Percentiles rank a stretch among this genome's conserved stretches.
phyloP scores from a whole-genome alignment of 2,113 vertebrate genomes.

The Scalopus aquaticus region DNA sequence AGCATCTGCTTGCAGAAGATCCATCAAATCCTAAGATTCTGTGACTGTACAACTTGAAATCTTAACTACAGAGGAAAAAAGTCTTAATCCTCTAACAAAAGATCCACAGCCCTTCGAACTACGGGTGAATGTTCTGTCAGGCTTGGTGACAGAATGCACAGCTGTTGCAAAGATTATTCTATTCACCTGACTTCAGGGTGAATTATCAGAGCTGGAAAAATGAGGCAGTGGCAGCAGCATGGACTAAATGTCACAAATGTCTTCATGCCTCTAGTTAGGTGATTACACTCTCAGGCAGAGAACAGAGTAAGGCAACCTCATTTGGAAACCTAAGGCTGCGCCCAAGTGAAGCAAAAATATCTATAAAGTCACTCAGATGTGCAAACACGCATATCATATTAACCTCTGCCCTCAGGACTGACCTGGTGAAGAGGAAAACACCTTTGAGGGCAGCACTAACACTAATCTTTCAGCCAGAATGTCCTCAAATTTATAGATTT shows the following conservation, averaged over 20 bases:
- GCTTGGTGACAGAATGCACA: neutral
- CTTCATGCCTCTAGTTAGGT: neutral
- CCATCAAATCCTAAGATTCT: neutral
- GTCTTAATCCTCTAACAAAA: neutral
- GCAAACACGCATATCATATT: neutral
- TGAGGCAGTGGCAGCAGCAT: neutral
- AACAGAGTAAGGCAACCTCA: neutral
- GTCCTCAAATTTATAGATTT: neutral
- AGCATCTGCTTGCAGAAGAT: neutral
- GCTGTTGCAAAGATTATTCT: neutral
- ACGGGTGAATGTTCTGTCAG: neutral
- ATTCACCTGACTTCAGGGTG: neutral
- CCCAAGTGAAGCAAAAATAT: neutral
- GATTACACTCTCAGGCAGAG: neutral
- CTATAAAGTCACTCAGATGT: fast-evolving
- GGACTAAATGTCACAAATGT: neutral
- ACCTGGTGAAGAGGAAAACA: neutral
- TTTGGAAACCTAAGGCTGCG: neutral
- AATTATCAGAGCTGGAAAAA: neutral
- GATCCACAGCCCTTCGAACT: neutral
- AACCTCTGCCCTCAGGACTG: neutral
- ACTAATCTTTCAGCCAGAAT: neutral
- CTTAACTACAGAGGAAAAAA: neutral
- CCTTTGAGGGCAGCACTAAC: neutral
- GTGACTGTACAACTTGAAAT: neutral